These are phyloP conservation scores for Lepus timidus DNA, from an alignment of 2,113 vertebrate genomes.

Conservation along the genomic window DNA sequence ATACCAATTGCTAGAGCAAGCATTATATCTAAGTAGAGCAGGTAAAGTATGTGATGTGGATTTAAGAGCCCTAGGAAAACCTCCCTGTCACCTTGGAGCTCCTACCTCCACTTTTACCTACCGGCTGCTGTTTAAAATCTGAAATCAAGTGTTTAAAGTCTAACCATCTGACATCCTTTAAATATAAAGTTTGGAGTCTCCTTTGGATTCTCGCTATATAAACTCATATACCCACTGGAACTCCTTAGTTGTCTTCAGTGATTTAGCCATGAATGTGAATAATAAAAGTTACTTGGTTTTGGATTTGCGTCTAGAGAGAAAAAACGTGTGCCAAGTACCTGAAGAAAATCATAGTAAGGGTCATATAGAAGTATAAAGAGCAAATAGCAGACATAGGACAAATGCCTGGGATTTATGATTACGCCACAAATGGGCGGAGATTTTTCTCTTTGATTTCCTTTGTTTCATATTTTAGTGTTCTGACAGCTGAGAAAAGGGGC, in stretches of 20 bases:
- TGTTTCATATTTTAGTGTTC: background rate
- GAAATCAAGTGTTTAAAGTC: background rate
- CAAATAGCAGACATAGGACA: background rate
- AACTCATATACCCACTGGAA: background rate
- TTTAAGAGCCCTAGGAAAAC: background rate
- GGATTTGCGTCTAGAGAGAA: constrained; percentile 34
- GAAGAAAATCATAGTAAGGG: background rate
- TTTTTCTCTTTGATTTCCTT: background rate
- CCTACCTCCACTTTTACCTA: background rate
- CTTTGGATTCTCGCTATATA: background rate
- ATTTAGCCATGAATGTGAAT: background rate
- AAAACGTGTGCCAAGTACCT: background rate
- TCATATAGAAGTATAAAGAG: background rate
- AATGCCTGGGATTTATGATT: background rate
- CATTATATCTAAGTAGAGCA: background rate
- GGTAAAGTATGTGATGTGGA: background rate
- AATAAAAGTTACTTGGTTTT: background rate
- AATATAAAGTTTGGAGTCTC: background rate
- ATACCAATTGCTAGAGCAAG: background rate
- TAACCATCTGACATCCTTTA: background rate
- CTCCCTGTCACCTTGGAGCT: background rate
- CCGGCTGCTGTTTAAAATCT: background rate
- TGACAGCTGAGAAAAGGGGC: background rate
- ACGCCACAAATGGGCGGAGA: background rate
- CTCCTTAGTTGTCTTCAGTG: background rate